phyloP scores from a whole-genome alignment of 2,113 vertebrate genomes.

The Cyanoliseus patagonus region DNA sequence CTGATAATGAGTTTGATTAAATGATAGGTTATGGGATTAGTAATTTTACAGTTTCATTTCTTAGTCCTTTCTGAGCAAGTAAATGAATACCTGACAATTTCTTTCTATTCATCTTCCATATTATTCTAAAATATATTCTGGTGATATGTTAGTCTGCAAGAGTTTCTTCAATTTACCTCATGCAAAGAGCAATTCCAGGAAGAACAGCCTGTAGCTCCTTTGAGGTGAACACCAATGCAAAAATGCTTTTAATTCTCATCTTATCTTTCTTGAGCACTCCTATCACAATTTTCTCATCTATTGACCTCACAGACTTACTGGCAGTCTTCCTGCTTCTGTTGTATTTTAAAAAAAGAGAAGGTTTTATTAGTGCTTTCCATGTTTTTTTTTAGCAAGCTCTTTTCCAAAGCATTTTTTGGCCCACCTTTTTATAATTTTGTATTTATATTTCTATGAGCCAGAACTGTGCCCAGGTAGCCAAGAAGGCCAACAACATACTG shows the following conservation, averaged over 20 bases:
- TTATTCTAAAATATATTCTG: not conserved
- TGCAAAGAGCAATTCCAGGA: not conserved
- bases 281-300: not conserved
- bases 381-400: not conserved
- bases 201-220: fast-evolving
- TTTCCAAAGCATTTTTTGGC: not conserved
- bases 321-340: not conserved
- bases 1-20: not conserved
- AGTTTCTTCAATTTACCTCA: not conserved
- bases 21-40: not conserved
- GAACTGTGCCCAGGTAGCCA: not conserved
- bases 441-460: not conserved
- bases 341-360: not conserved
- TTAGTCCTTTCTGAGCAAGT: not conserved
- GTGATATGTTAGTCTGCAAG: not conserved
- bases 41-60: not conserved
- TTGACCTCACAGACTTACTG: not conserved
- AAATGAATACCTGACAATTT: not conserved
- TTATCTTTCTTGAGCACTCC: not conserved
- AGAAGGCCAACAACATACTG: not conserved
- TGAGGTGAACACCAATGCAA: not conserved
- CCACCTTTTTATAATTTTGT: not conserved
- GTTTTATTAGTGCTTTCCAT: not conserved
- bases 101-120: not conserved
- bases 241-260: not conserved